phyloP scores from a whole-genome alignment of 2,113 vertebrate genomes.

The Bubo bubo region DNA sequence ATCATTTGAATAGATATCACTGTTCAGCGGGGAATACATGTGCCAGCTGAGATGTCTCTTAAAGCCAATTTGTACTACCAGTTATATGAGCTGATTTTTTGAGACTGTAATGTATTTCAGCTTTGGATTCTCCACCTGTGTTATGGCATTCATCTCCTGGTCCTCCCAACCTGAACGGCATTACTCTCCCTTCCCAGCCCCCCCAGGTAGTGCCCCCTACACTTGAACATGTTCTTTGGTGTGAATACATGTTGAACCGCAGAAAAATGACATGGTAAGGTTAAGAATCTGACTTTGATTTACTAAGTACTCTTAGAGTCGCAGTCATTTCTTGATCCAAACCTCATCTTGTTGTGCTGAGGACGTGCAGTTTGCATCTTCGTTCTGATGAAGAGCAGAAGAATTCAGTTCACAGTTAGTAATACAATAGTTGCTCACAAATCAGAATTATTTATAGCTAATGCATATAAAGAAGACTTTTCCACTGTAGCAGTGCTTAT shows the following conservation, averaged over 20 bases:
- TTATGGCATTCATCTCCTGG: background rate
- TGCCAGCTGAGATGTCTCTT: conserved; percentile 68
- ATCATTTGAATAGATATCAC: conserved; percentile 76
- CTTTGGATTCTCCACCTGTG: conserved; percentile 18
- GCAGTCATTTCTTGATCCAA: background rate
- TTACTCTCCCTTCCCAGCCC: background rate
- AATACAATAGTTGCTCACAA: accelerated
- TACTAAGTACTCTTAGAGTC: background rate
- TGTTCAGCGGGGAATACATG: conserved; percentile 71
- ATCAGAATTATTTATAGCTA: background rate
- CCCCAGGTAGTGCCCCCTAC: background rate
- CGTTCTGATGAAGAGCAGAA: background rate
- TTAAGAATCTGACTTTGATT: background rate
- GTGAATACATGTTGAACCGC: background rate
- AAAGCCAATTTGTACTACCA: conserved; percentile 73
- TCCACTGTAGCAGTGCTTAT: background rate
- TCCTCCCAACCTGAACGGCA: background rate
- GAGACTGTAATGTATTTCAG: conserved; percentile 25
- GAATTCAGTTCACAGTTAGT: background rate
- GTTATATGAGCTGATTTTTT: conserved; percentile 65
- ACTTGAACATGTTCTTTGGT: background rate
- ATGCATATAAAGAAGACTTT: background rate
- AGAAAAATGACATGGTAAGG: background rate
- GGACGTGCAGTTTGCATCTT: background rate
- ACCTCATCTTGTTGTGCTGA: background rate